Base-by-base conservation (phyloP, 1,140 invertebrate species). In the Drosophila malerkotliana region DNA sequence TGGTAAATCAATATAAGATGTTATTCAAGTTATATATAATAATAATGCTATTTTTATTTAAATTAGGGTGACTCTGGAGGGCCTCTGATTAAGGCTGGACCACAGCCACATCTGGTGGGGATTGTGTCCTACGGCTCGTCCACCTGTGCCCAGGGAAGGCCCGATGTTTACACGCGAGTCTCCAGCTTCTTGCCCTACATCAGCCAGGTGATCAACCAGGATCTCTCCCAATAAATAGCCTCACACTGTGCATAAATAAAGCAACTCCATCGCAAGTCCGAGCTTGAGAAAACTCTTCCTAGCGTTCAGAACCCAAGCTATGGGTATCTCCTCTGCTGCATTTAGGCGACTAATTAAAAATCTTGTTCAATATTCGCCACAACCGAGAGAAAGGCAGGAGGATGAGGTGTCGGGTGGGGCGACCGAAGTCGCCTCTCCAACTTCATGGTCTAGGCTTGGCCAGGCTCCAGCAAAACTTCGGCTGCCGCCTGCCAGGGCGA, bases 61-160 rank as follows among this genome's bases (percentile, higher is more conserved):
- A 4, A 26, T 53, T 93, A 95, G 92, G 95, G 95, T 60, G 96
- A 96, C 81, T 96, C 95, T 28, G 95, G 95, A 24, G 96, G 96
- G 34, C 95, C 96, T 12, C 71, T 96, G 5, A 87, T 91, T 7
- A 79, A 84, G 48, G 15, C 62, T 1, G 51, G 76, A 52, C 21
- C 51, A 9, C 61, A 56, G 41, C 69, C 69, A 2, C 75, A 82
- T 1, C 91, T 94, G 44, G 93, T 95, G 56, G 96, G 95, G 9
- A 92, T 96, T 4, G 95, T 96, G 0, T 96, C 95, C 0, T 96
- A 94, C 77, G 95, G 96, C 1, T 94, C 93, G 51, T 90, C 92
- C 71, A 96, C 95, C 80, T 92, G 91, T 53, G 87, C 90, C 39
- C 76, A 77, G 56, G 90, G 91, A 24, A 69, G 57, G 15, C 91